phyloP scores from a whole-genome alignment of 2,888 invertebrate genomes.

The Epsilonema sp. region DNA sequence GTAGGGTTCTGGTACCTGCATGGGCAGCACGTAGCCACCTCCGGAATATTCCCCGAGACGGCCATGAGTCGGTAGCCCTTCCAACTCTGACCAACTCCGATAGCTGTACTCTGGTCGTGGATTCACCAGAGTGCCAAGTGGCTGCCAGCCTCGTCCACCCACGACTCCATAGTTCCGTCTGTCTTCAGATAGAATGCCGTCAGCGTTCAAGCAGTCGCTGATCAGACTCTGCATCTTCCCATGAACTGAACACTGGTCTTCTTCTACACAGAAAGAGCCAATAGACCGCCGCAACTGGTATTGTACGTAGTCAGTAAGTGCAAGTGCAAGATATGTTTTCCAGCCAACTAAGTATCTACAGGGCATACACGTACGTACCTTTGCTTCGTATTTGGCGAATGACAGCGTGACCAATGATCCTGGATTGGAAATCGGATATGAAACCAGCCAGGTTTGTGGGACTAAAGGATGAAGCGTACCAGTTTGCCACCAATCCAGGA shows the following conservation, averaged over 20 bases:
- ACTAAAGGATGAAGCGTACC: constrained; percentile 35
- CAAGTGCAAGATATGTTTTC: too few species aligned
- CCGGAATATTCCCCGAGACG: constrained; percentile 32
- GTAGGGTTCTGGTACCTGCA: constrained; percentile 20
- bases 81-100: constrained; percentile 23
- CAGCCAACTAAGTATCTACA: too few species aligned
- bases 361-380: too few species aligned
- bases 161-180: background rate
- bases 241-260: constrained; percentile 1
- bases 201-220: background rate
- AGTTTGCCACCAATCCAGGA: constrained; percentile 27
- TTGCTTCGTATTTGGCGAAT: constrained; percentile 34
- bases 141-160: constrained; percentile 3
- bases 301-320: background rate
- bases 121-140: constrained; percentile 12
- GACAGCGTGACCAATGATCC: constrained; percentile 37
- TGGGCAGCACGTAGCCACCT: constrained; percentile 35
- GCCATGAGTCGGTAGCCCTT: constrained; percentile 34
- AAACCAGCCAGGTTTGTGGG: constrained; percentile 34
- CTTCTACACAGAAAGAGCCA: background rate
- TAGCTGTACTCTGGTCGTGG: constrained; percentile 23
- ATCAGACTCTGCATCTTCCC: background rate
- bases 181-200: background rate
- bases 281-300: too few species aligned
- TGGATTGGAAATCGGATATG: constrained; percentile 33